Conservation (phyloP, 2,113 vertebrate species). For the Nycticebus coucang region DNA sequence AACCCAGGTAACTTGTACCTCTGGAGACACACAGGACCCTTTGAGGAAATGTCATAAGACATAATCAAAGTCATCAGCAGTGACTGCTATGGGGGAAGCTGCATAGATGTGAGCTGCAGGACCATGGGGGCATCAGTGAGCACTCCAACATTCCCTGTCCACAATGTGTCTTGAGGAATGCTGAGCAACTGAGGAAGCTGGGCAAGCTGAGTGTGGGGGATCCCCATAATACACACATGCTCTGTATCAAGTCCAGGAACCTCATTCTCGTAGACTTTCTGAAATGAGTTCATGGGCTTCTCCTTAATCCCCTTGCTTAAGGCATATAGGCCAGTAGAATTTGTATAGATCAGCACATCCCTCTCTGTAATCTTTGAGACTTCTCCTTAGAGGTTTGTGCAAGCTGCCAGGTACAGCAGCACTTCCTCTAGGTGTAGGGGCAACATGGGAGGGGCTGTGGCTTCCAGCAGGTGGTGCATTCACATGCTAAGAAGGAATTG, state of each 20-base stretch:
- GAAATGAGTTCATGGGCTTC: neutral
- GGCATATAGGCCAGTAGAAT: too few relatives aligned
- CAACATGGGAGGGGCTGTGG: accelerated
- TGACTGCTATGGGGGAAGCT: neutral
- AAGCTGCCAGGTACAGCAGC: too few relatives aligned
- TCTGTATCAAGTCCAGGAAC: neutral
- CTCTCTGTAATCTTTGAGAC: too few relatives aligned
- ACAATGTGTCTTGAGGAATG: neutral
- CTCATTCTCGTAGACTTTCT: neutral
- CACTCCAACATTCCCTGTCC: accelerated
- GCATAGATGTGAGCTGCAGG: too few relatives aligned
- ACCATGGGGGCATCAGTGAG: neutral
- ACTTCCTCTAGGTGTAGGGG: neutral
- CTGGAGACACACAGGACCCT: neutral
- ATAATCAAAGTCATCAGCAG: neutral
- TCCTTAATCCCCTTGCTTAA: neutral
- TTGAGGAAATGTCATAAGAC: neutral
- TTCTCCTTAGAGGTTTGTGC: too few relatives aligned
- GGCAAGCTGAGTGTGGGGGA: too few relatives aligned
- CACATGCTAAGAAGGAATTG: neutral
- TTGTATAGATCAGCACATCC: too few relatives aligned
- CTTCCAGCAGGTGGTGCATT: neutral
- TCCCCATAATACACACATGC: neutral
- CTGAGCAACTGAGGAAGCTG: neutral
- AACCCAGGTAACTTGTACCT: neutral